These are phyloP conservation scores for Erpornis zantholeuca DNA, from an alignment of 2,113 vertebrate species.

Conservation along the genomic window DNA sequence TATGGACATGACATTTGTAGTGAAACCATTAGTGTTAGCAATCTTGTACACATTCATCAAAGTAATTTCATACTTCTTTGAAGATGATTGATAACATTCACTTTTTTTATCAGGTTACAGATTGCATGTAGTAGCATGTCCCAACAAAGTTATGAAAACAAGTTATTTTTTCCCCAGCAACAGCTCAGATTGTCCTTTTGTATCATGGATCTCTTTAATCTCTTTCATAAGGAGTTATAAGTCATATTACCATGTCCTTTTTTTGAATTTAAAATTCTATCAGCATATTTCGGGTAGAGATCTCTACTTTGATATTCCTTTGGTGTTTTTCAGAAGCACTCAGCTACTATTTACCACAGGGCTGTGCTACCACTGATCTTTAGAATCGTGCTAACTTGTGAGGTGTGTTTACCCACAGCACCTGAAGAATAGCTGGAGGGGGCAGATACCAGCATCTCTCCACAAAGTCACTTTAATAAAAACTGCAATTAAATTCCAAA, in stretches of 20 bases:
- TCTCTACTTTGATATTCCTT: neutral
- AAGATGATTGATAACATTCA: conserved; percentile 5
- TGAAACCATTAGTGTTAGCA: neutral
- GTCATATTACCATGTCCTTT: neutral
- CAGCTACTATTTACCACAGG: neutral
- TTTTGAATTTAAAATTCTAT: neutral
- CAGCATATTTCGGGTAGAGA: neutral
- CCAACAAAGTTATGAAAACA: neutral
- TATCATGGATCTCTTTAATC: neutral
- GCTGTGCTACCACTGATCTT: fast-evolving
- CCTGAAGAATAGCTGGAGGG: neutral
- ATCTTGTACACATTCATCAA: neutral
- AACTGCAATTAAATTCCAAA: neutral
- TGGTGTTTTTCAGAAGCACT: neutral
- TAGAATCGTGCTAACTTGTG: neutral
- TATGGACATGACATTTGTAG: neutral
- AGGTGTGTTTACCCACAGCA: neutral
- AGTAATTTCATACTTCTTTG: conserved; percentile 2
- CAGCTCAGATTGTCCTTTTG: neutral
- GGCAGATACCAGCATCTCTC: neutral
- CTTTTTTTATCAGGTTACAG: neutral
- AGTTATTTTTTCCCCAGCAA: neutral
- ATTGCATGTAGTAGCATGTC: neutral
- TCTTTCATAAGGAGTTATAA: neutral
- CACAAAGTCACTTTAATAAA: neutral